Conservation (phyloP, 2,113 vertebrate species). For the Thamnaconus septentrionalis region DNA sequence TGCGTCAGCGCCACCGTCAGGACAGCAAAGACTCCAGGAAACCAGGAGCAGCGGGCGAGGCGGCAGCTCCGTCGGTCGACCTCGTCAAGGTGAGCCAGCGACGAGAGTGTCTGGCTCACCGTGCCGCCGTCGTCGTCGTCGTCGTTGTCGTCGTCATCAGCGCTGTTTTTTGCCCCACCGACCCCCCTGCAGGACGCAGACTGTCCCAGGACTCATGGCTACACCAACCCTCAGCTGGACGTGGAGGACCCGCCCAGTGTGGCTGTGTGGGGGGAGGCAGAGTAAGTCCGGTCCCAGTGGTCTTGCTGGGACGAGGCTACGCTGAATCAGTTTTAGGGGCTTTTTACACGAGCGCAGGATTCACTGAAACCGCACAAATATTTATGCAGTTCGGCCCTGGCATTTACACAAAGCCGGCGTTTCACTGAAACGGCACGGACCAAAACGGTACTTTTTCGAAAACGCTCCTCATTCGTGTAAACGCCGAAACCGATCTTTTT, state of each 20-base stretch:
- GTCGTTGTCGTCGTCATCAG: not conserved
- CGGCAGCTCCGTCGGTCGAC: slow-evolving; percentile 61
- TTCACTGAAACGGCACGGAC: too few relatives aligned
- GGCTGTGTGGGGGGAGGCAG: slow-evolving; percentile 57
- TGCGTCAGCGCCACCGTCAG: slow-evolving; percentile 87
- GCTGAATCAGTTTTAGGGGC: too few relatives aligned
- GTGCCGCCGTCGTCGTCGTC: not conserved
- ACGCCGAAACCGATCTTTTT: too few relatives aligned
- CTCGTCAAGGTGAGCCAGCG: slow-evolving; percentile 74
- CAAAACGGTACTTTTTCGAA: too few relatives aligned
- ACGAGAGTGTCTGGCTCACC: not conserved
- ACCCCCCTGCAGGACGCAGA: slow-evolving; percentile 71
- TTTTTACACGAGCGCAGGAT: too few relatives aligned
- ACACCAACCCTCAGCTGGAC: slow-evolving; percentile 79
- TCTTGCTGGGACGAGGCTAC: too few relatives aligned
- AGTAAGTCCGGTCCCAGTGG: slow-evolving; percentile 67
- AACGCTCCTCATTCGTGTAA: too few relatives aligned
- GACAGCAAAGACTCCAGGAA: slow-evolving; percentile 74
- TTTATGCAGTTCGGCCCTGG: too few relatives aligned
- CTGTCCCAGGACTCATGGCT: slow-evolving; percentile 77
- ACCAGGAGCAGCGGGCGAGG: slow-evolving; percentile 52
- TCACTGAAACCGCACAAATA: too few relatives aligned
- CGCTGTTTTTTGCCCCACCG: not conserved
- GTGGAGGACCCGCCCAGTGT: slow-evolving; percentile 67
- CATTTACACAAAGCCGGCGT: too few relatives aligned